Conservation (phyloP, 2,113 vertebrate genomes). For the Cebidichthys violaceus region DNA sequence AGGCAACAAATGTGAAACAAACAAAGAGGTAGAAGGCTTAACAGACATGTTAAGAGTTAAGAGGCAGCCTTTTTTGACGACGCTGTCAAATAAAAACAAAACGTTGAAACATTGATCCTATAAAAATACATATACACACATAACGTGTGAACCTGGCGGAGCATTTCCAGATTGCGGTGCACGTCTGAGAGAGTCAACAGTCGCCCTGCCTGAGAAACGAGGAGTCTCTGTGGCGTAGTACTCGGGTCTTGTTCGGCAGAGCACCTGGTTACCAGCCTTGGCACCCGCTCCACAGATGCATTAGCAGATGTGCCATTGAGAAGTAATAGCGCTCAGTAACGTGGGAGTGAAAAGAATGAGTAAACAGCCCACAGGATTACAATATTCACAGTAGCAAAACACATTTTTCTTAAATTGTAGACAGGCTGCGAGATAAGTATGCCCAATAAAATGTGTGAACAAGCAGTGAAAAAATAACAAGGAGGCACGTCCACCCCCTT, state of each 20-base stretch:
- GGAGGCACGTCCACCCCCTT: conserved; percentile 6
- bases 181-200: conserved; percentile 2
- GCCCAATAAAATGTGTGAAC: conserved; percentile 37
- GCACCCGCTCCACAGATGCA: conserved; percentile 56
- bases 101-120: neutral
- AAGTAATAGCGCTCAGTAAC: conserved; percentile 37
- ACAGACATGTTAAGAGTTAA: neutral
- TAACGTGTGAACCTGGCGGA: neutral
- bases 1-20: neutral
- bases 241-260: conserved; percentile 51
- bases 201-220: conserved; percentile 32
- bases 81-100: neutral
- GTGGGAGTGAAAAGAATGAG: conserved; percentile 52
- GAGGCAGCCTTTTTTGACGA: neutral
- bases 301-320: conserved; percentile 69
- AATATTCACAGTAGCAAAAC: conserved; percentile 45
- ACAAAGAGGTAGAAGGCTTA: neutral
- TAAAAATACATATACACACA: neutral
- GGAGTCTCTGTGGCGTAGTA: conserved; percentile 31
- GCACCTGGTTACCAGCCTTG: conserved; percentile 71
- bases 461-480: conserved; percentile 16
- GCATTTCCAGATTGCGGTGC: neutral
- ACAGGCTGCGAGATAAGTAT: conserved; percentile 25
- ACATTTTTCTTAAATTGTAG: conserved; percentile 43
- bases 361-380: conserved; percentile 58